Base-by-base conservation (phyloP, 2,797 vertebrate species). In the Spheniscus humboldti region DNA sequence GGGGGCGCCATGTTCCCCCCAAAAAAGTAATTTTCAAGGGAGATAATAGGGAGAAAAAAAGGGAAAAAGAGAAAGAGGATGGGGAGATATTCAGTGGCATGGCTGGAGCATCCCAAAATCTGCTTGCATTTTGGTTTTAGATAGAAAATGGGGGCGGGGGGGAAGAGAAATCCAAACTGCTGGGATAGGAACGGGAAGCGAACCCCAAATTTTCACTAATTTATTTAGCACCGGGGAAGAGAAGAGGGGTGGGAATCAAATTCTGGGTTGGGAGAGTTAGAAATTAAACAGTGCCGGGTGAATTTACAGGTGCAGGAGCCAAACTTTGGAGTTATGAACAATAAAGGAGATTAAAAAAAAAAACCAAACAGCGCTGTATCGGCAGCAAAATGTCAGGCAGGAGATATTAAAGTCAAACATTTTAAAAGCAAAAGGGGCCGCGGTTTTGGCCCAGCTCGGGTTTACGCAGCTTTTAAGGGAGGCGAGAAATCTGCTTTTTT, bases 351-450 rank as follows among this genome's bases (percentile, higher is more conserved):
- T 92, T 88, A 62, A 67, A 83, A 50, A 52, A 72, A 39, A 19
- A 31, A 41, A 33, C 35, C 35, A 35, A 35, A 35, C 35, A 35
- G 50, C 13, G 1, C 27, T 2, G 6, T 31, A 19, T 18, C 18
- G 7, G 68, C 79, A 57, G 93, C 7, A 15, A 96, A 97, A 97
- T 95, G 95, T 96, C 94, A 96, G 85, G 72, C 85, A 31, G 63
- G 85, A 96, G 75, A 96, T 94, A 95, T 92, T 95, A 92, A 97
- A 96, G 89, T 66, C 85, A 97, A 97, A 97, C 64, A 96, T 78
- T 79, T 75, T 52, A 33, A 86, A 84, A 90, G 88, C 30, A 69
- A 86, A 73, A 92, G 71, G 82, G 62, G 62, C 13, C 2, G 0
- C 3, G 11, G 10, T 12, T 93, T 48, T 60, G 76, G 75, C 81